Percentiles rank a stretch among this genome's conserved stretches.
phyloP scores from a whole-genome alignment of 2,113 vertebrate genomes.

The Montifringilla adamsi region DNA sequence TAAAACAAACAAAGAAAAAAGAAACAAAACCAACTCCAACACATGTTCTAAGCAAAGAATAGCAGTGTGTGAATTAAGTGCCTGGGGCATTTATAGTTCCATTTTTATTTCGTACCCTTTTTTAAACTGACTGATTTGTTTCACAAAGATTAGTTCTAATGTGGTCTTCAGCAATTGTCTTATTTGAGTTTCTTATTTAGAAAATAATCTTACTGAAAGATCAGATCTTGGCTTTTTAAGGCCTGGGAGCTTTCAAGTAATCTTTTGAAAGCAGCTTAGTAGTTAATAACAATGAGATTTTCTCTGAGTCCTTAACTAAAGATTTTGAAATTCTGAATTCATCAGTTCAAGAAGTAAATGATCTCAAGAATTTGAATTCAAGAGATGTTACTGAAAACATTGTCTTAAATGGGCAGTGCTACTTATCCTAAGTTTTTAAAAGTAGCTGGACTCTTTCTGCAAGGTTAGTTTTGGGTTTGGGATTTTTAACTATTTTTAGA shows the following conservation, averaged over 20 bases:
- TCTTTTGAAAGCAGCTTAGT: slow-evolving; percentile 44
- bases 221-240: slow-evolving; percentile 49
- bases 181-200: slow-evolving; percentile 30
- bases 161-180: neutral
- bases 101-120: slow-evolving; percentile 5
- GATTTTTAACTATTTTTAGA: neutral
- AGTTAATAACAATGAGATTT: slow-evolving; percentile 52
- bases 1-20: neutral
- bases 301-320: slow-evolving; percentile 24
- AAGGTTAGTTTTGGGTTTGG: neutral
- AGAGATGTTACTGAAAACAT: neutral
- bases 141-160: neutral
- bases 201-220: slow-evolving; percentile 20
- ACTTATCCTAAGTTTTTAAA: neutral
- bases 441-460: neutral
- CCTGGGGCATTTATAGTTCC: neutral
- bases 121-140: neutral
- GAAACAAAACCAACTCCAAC: neutral
- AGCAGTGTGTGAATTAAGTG: neutral
- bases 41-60: neutral
- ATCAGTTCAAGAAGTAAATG: neutral
- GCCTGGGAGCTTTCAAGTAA: slow-evolving; percentile 19
- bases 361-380: neutral
- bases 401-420: neutral
- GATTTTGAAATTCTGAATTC: slow-evolving; percentile 10